These are phyloP conservation scores for Eleutherodactylus coqui DNA, from an alignment of 2,797 vertebrate species.

Conservation along the genomic window DNA sequence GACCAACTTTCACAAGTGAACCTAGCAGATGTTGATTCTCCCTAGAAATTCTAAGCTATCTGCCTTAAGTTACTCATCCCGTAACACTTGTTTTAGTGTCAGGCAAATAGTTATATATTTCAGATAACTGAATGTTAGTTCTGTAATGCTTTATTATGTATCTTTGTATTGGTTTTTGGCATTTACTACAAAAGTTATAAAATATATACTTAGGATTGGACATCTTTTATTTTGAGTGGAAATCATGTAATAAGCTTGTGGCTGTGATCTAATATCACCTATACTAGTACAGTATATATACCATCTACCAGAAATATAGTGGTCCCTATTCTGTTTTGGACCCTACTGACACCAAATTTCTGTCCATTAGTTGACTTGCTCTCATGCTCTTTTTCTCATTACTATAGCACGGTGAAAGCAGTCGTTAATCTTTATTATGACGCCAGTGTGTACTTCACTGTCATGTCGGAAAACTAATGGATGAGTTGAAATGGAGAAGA, in stretches of 20 bases:
- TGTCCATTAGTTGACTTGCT: conserved; percentile 41
- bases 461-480: conserved; percentile 25
- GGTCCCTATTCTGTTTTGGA: background rate
- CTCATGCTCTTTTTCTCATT: conserved; percentile 15
- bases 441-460: conserved; percentile 51
- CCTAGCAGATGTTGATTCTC: too few relatives aligned
- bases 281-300: background rate
- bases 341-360: conserved; percentile 19
- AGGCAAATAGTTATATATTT: background rate
- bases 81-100: background rate
- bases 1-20: background rate
- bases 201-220: background rate
- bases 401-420: conserved; percentile 48
- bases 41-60: too few relatives aligned
- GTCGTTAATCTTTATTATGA: conserved; percentile 66
- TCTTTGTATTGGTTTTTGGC: background rate
- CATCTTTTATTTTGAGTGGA: background rate
- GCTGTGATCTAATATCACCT: background rate
- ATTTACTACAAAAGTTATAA: background rate
- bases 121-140: background rate
- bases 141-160: background rate
- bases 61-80: too few relatives aligned
- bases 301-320: background rate
- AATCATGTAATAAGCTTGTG: background rate
- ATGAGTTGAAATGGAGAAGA: conserved; percentile 34